Conservation (phyloP, 2,113 vertebrate genomes). For the Gorilla gorilla region DNA sequence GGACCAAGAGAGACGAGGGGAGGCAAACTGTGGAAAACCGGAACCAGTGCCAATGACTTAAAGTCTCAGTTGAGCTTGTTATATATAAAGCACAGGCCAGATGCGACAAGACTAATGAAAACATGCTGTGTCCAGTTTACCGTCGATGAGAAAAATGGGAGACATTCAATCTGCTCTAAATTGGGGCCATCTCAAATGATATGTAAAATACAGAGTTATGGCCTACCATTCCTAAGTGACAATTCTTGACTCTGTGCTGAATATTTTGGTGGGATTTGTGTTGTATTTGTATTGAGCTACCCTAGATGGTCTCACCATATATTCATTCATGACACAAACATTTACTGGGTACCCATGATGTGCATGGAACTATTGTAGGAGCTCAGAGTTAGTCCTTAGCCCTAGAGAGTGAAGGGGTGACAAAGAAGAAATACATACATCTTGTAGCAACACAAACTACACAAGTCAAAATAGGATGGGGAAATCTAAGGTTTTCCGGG, state of each 20-base stretch:
- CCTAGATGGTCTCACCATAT: not conserved
- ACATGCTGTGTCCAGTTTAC: no score
- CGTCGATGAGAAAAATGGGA: accelerated
- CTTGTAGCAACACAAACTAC: not conserved
- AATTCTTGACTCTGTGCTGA: not conserved
- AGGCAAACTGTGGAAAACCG: not conserved
- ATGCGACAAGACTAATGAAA: not conserved
- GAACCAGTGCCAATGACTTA: no score
- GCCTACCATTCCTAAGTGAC: not conserved
- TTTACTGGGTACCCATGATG: accelerated
- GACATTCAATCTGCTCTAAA: no score
- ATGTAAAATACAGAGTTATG: accelerated
- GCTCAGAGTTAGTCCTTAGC: no score
- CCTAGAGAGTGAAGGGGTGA: no score
- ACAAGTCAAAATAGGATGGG: no score
- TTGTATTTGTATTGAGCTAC: not conserved
- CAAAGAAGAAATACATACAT: not conserved
- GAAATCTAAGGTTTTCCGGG: not conserved
- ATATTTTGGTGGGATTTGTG: not conserved
- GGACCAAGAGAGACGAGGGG: not conserved
- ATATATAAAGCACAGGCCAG: not conserved
- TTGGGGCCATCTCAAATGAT: not conserved
- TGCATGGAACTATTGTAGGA: accelerated
- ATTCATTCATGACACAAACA: accelerated
- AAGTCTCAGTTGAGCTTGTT: not conserved